Conservation (phyloP, 2,888 invertebrate genomes). For the Drosophila parthenogenetica region DNA sequence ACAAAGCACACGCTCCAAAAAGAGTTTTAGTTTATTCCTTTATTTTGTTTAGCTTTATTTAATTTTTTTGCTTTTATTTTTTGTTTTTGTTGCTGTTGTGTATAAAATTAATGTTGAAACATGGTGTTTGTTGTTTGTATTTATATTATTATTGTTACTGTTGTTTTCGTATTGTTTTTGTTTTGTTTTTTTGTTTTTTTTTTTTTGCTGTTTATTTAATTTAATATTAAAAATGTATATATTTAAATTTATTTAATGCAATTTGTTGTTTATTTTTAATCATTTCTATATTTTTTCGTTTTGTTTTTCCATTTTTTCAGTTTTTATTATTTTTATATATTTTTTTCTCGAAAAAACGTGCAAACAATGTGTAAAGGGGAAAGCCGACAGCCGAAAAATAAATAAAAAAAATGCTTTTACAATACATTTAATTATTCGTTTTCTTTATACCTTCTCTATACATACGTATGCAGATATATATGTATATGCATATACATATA, state of each 20-base stretch:
- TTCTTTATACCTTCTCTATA: conserved; percentile 46
- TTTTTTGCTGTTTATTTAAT: conserved; percentile 52
- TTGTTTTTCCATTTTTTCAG: conserved; percentile 43
- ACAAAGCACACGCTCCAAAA: conserved; percentile 54
- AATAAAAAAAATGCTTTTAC: conserved; percentile 72
- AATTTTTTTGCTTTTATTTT: conserved; percentile 14
- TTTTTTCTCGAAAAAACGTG: conserved; percentile 84
- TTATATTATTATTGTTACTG: conserved; percentile 56
- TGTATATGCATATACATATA: conserved; percentile 13
- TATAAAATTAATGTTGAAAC: conserved; percentile 59
- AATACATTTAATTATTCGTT: conserved; percentile 71
- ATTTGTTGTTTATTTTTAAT: conserved; percentile 67
- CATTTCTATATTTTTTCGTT: conserved; percentile 56
- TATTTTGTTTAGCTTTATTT: conserved; percentile 18
- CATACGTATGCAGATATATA: conserved; percentile 10
- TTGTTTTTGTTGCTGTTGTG: conserved; percentile 31
- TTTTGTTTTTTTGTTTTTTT: conserved; percentile 50
- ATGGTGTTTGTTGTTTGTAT: conserved; percentile 44
- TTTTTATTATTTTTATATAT: conserved; percentile 49
- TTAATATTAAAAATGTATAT: conserved; percentile 73
- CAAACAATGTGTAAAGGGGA: conserved; percentile 86
- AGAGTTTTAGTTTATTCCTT: conserved; percentile 14
- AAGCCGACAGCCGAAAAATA: conserved; percentile 85
- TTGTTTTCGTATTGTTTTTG: conserved; percentile 39
- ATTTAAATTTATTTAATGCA: conserved; percentile 73